Evolutionary conservation across 2,888 invertebrate genomes (phyloP), one percentile per base, ranked within the genome.

Genomic region (Spodoptera picta): DNA sequence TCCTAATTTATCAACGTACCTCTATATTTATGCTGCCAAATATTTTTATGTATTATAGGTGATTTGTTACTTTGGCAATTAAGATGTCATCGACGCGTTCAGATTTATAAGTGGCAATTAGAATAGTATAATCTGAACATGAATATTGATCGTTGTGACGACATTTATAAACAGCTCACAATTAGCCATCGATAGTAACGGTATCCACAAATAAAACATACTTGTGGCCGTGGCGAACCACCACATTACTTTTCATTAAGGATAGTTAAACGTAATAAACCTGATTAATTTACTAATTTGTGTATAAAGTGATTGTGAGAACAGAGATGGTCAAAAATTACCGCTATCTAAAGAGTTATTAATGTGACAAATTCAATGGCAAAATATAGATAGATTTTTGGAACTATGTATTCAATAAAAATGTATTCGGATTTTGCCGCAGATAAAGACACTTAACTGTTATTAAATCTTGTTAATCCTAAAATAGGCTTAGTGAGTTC

Each of bases 91-190:
- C 91, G 87, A 82, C 79, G 87, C 83, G 85, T 88, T 87, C 83
- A 89, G 88, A 93, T 93, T 92, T 92, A 92, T 92, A 89, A 85
- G 87, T 84, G 87, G 91, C 91, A 92, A 93, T 93, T 92, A 93
- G 89, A 88, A 83, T 82, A 80, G 83, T 83, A 89, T 90, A 91
- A 91, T 92, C 87, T 88, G 79, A 79, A 89, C 90, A 90, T 92
- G 90, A 92, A 92, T 92, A 92, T 92, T 92, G 89, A 93, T 90
- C 86, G 85, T 83, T 68, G 69, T 71, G 80, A 81, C 81, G 89
- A 91, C 88, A 89, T 89, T 89, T 87, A 90, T 86, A 90, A 91
- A 90, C 85, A 87, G 85, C 87, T 86, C 84, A 88, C 87, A 90
- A 91, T 91, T 88, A 90, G 82, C 83, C 77, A 79, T 71, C 73